Base-by-base conservation (phyloP, 2,797 vertebrate species). In the Oreortyx pictus region DNA sequence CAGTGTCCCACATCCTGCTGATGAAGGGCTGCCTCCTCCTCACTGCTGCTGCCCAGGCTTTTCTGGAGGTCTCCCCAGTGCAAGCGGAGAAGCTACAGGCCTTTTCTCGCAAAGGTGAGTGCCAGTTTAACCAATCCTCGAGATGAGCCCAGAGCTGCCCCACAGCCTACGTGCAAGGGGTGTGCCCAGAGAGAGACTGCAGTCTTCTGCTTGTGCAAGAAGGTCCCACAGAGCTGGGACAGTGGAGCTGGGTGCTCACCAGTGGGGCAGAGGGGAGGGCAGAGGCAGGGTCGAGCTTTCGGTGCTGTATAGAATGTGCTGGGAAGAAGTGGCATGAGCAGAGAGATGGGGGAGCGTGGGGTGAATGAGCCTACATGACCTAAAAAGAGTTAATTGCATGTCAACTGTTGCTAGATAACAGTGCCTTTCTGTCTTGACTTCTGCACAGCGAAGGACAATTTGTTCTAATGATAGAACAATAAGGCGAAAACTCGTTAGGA, bases 41-140 rank as follows among this genome's bases (percentile, higher is more conserved):
- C 0, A 0, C 12, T 8, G 3, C 46, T 1, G 2, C 27, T 78
- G 67, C 11, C 6, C n/a, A 10, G 37, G 49, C 89, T 86, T 78
- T 44, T 67, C 41, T 6, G 5, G 56, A 86, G 46, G 7, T 62
- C 43, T 75, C 31, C 22, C 17, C 7, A 0, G 1, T 50, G 39
- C 0, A 0, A 90, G 50, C 2, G 1, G 23, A 3, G 37, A 52
- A 88, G 44, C 91, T 74, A 56, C 64, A 61, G 52, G 33, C 23
- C 14, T 57, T 61, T 92, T 70, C 47, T 81, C 1, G 1, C 35
- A 76, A 66, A 95, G 95, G 92, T 96, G 74, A 96, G 96, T 95
- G 27, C 75, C 0, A 0, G 49, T 31, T 95, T 88, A 50, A 50
- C 41, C 44, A 50, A 78, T 29, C 35, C 52, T 25, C 1, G 0